Conservation (phyloP, 2,113 vertebrate genomes). For the Crypturellus undulatus region DNA sequence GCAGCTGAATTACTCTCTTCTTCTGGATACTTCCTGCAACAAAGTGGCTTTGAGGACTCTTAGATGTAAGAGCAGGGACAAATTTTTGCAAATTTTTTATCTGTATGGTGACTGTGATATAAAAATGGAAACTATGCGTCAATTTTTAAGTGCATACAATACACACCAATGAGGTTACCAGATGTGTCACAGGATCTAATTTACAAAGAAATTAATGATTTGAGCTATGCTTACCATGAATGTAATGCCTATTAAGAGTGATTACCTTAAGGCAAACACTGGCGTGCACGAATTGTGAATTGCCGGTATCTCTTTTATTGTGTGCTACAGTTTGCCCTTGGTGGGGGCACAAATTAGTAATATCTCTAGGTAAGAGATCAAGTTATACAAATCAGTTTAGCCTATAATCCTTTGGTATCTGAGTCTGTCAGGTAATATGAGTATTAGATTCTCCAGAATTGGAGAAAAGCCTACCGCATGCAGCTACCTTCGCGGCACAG, state of each 20-base stretch:
- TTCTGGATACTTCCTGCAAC: background rate
- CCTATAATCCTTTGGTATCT: background rate
- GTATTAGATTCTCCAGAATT: background rate
- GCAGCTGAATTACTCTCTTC: background rate
- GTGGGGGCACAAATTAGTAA: background rate
- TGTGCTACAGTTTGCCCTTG: background rate
- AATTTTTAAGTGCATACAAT: background rate
- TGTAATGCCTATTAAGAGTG: background rate
- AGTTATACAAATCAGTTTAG: background rate
- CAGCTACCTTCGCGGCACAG: background rate
- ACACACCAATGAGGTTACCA: background rate
- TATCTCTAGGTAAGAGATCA: background rate
- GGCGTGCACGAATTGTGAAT: accelerated
- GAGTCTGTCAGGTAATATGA: background rate
- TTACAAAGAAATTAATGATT: background rate
- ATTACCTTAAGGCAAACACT: background rate
- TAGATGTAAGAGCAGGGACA: background rate
- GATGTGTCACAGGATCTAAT: background rate
- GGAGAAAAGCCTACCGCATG: background rate
- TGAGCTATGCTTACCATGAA: background rate
- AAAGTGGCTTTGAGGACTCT: background rate
- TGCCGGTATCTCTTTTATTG: background rate
- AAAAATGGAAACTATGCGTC: background rate
- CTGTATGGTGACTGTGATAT: background rate
- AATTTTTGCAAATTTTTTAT: background rate